Percentiles rank a stretch among this genome's conserved stretches.
These are phyloP conservation scores for Heliconius himera DNA, from an alignment of 1,140 invertebrate species.

Conservation along the genomic window DNA sequence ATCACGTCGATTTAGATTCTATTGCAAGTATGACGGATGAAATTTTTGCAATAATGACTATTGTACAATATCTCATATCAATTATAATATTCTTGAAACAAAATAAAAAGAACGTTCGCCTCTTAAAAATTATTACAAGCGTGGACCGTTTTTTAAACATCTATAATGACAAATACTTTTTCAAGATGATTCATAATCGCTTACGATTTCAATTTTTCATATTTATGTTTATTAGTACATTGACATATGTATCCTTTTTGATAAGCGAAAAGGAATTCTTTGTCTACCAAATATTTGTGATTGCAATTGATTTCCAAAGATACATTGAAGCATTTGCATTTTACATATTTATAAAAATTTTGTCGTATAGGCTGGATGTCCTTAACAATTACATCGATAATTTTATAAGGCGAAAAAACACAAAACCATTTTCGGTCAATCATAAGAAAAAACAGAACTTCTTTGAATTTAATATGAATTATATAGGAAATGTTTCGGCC, in stretches of 20 bases:
- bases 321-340: conserved; percentile 53
- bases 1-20: background rate
- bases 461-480: conserved; percentile 20
- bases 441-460: background rate
- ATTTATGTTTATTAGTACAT: conserved; percentile 13
- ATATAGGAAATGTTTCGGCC: conserved; percentile 37
- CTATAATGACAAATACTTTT: conserved; percentile 40
- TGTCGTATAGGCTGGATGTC: conserved; percentile 17
- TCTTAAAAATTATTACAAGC: conserved; percentile 46
- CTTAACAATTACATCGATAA: conserved; percentile 51
- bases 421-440: background rate
- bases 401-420: conserved; percentile 14
- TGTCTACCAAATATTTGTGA: conserved; percentile 1
- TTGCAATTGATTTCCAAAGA: conserved; percentile 49
- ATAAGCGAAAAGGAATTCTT: background rate
- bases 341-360: conserved; percentile 50
- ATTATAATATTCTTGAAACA: background rate
- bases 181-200: conserved; percentile 43
- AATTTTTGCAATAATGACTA: background rate
- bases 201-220: conserved; percentile 28
- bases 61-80: background rate
- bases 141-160: conserved; percentile 51
- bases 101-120: conserved; percentile 37
- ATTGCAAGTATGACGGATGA: background rate
- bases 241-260: background rate